A percentile compares a stretch with the other conserved stretches of the same genome.
Evolutionary conservation across 2,888 invertebrate genomes (phyloP).

Genomic region (Epinotia demarniana): DNA sequence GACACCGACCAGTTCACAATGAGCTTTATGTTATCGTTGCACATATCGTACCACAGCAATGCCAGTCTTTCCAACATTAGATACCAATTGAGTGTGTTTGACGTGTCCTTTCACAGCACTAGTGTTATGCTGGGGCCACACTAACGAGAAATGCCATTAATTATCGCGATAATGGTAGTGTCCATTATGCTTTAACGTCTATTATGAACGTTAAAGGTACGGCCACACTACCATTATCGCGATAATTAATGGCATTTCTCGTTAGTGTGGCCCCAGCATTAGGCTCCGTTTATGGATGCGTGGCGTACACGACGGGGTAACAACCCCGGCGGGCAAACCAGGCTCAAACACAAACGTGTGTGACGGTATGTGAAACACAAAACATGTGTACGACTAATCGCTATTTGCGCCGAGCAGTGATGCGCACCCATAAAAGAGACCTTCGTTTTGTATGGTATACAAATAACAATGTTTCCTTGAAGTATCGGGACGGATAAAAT

Average conservation of each 20-base stretch:
- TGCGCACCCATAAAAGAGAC: neutral
- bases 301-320: neutral
- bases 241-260: too few species aligned
- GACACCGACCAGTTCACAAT: conserved; percentile 55
- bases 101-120: conserved; percentile 36
- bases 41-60: conserved; percentile 70
- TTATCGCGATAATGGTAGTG: too few species aligned
- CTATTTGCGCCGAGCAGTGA: neutral
- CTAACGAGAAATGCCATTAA: too few species aligned
- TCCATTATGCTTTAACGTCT: too few species aligned
- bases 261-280: too few species aligned
- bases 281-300: neutral
- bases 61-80: conserved; percentile 81
- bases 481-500: neutral
- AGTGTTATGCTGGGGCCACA: too few species aligned
- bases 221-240: too few species aligned
- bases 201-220: too few species aligned
- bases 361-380: too few species aligned
- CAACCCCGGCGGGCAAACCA: too few species aligned
- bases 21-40: conserved; percentile 63
- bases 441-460: neutral
- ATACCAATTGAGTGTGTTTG: conserved; percentile 54
- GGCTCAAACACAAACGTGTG: too few species aligned
- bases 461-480: neutral
- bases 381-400: too few species aligned